phyloP scores from a whole-genome alignment of 1,140 invertebrate species.

The Stegodyphus dumicola region DNA sequence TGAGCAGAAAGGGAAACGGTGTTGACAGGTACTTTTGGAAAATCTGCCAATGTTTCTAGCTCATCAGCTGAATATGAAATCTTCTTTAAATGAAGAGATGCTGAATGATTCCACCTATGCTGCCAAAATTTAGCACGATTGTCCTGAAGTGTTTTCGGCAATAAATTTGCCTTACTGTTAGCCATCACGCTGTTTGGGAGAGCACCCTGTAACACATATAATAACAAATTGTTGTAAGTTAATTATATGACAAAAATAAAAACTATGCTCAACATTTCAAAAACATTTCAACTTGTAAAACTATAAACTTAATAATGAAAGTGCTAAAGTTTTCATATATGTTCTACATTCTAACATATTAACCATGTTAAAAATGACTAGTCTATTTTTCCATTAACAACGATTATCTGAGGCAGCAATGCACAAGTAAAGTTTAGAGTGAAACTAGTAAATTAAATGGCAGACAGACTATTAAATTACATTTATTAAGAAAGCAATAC shows the following conservation, averaged over 20 bases:
- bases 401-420: no score
- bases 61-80: constrained; percentile 44
- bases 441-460: no score
- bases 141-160: constrained; percentile 18
- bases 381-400: no score
- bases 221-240: neutral
- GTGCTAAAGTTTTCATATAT: no score
- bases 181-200: neutral
- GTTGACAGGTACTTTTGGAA: neutral
- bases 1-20: constrained; percentile 45
- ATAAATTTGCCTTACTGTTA: neutral
- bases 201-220: neutral
- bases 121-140: constrained; percentile 5
- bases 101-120: constrained; percentile 20
- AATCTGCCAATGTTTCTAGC: constrained; percentile 41
- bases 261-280: no score
- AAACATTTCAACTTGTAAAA: no score
- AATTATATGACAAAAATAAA: neutral
- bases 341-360: no score
- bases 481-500: no score
- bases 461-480: no score
- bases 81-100: constrained; percentile 31
- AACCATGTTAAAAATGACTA: no score
- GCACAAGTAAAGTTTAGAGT: no score
- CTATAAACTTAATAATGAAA: no score